phyloP scores from a whole-genome alignment of 1,140 invertebrate genomes.

The Drosophila eugracilis region DNA sequence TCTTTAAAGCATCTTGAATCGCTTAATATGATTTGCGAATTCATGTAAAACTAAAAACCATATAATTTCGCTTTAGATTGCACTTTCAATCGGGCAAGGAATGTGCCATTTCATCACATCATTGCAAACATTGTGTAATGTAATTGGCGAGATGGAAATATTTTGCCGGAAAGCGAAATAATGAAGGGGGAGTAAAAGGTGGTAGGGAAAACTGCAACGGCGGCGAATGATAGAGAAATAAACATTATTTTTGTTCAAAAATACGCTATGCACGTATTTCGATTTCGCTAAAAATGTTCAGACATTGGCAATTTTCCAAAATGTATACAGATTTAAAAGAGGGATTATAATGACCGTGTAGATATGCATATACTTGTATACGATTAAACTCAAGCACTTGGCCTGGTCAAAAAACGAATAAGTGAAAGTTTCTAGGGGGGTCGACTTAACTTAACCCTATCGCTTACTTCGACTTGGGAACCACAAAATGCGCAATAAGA shows the following conservation, averaged over 20 bases:
- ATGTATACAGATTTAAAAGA: slow-evolving; percentile 22
- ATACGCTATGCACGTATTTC: slow-evolving; percentile 22
- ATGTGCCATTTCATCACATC: slow-evolving; percentile 20
- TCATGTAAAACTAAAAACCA: neutral
- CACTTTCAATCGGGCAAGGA: slow-evolving; percentile 5
- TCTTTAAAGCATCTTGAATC: neutral
- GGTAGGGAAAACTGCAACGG: slow-evolving; percentile 14
- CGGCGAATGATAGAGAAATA: slow-evolving; percentile 13
- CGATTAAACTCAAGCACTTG: neutral
- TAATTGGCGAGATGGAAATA: slow-evolving; percentile 8
- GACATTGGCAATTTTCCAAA: slow-evolving; percentile 34
- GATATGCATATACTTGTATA: neutral
- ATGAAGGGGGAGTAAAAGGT: neutral
- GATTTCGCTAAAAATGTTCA: slow-evolving; percentile 45
- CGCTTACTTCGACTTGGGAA: slow-evolving; percentile 25
- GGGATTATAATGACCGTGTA: slow-evolving; percentile 20
- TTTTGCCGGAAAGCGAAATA: slow-evolving; percentile 8
- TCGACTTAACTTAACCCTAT: slow-evolving; percentile 17
- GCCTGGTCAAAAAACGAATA: slow-evolving; percentile 8
- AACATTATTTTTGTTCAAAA: slow-evolving; percentile 13
- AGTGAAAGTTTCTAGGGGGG: slow-evolving; percentile 22
- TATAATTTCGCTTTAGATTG: neutral
- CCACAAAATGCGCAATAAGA: slow-evolving; percentile 25
- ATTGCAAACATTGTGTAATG: slow-evolving; percentile 33
- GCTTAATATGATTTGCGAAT: neutral